These are phyloP conservation scores for Bolborhynchus lineola DNA, from an alignment of 2,113 vertebrate species.

Conservation along the genomic window DNA sequence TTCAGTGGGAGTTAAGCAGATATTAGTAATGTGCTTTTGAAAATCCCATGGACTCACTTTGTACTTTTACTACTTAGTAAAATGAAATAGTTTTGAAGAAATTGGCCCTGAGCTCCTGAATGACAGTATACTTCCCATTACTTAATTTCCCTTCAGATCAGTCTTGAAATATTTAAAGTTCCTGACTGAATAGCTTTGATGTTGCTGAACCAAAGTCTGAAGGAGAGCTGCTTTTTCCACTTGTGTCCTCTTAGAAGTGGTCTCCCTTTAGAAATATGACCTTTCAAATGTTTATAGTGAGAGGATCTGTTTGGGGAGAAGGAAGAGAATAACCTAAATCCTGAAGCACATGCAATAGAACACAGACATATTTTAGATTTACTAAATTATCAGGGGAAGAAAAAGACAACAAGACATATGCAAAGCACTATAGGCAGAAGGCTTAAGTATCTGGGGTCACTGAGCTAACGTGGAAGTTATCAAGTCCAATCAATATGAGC, in stretches of 20 bases:
- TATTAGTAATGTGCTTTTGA: neutral
- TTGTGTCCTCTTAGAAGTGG: neutral
- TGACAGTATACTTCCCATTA: neutral
- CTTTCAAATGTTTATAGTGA: neutral
- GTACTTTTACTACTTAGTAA: neutral
- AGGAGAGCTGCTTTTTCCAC: neutral
- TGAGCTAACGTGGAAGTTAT: neutral
- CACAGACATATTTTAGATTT: neutral
- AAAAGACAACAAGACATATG: neutral
- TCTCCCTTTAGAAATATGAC: neutral
- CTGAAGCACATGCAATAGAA: neutral
- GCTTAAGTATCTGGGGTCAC: fast-evolving
- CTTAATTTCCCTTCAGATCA: neutral
- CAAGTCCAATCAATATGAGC: neutral
- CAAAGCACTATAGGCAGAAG: fast-evolving
- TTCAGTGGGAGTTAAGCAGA: neutral
- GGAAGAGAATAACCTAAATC: neutral
- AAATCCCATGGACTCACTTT: neutral
- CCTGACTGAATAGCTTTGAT: neutral
- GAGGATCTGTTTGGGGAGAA: neutral
- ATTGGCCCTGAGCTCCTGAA: neutral
- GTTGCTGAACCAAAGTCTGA: neutral
- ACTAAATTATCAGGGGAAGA: neutral
- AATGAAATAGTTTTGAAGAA: slow-evolving; percentile 2
- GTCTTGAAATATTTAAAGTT: neutral